Percentiles rank a stretch among this genome's conserved stretches.
These are phyloP conservation scores for Oscheius sp. DNA, from an alignment of 2,888 invertebrate species.

Conservation along the genomic window DNA sequence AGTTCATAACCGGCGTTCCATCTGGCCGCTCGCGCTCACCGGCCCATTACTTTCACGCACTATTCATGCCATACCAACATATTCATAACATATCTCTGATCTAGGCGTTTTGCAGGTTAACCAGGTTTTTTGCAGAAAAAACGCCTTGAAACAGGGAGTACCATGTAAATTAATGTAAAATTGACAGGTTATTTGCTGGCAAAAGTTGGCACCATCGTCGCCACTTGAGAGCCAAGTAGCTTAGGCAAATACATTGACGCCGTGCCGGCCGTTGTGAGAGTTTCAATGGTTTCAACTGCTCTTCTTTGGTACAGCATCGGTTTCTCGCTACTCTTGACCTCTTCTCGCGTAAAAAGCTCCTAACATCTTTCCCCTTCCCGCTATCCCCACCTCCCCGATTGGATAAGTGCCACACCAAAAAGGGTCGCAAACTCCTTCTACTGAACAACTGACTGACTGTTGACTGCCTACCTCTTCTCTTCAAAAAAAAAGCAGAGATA, in stretches of 20 bases:
- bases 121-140: neutral
- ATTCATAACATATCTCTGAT: too few relatives aligned
- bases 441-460: conserved; percentile 1
- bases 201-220: conserved; percentile 36
- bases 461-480: conserved; percentile 12
- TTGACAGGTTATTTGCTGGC: neutral
- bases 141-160: neutral
- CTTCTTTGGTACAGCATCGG: conserved; percentile 5
- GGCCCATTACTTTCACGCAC: conserved; percentile 21
- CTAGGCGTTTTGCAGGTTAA: conserved; percentile 1
- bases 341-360: neutral
- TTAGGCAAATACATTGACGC: conserved; percentile 37
- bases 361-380: conserved; percentile 4
- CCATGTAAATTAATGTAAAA: conserved; percentile 22
- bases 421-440: neutral
- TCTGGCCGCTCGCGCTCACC: conserved; percentile 22
- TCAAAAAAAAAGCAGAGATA: conserved; percentile 11
- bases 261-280: conserved; percentile 11
- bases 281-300: conserved; percentile 26
- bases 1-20: conserved; percentile 36
- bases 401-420: neutral
- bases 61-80: neutral
- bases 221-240: conserved; percentile 38
- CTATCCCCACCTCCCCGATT: neutral
- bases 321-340: conserved; percentile 15